Evolutionary conservation across 2,113 vertebrate species (phyloP).

Genomic region (Sinocyclocheilus anshuiensis): DNA sequence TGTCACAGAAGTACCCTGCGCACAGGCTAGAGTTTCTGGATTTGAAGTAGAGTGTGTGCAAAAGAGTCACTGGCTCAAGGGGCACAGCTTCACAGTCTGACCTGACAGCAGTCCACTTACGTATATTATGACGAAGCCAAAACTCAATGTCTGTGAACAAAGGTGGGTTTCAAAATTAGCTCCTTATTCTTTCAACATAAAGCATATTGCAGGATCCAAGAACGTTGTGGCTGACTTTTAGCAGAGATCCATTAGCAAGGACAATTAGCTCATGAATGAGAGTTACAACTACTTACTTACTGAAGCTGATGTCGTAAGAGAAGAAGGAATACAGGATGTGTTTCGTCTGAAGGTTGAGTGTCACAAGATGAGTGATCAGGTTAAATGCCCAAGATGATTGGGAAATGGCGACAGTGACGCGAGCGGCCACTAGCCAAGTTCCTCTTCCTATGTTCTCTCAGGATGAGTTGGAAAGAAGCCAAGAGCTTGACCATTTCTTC

Average conservation of each 20-base stretch:
- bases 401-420: too few relatives aligned
- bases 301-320: not conserved
- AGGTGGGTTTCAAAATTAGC: too few relatives aligned
- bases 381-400: not conserved
- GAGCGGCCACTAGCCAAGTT: not conserved
- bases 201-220: too few relatives aligned
- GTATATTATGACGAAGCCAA: too few relatives aligned
- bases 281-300: not conserved
- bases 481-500: not conserved
- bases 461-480: not conserved
- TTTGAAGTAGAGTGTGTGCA: not conserved
- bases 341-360: too few relatives aligned
- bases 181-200: too few relatives aligned
- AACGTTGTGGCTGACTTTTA: too few relatives aligned
- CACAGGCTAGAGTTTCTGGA: not conserved
- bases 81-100: not conserved
- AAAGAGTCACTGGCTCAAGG: not conserved
- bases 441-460: not conserved
- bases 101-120: not conserved
- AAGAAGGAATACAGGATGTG: too few relatives aligned
- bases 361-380: too few relatives aligned
- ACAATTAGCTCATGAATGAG: not conserved
- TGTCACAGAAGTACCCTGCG: too few relatives aligned
- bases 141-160: too few relatives aligned
- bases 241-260: too few relatives aligned